Evolutionary conservation across 1,140 invertebrate genomes (phyloP).

Genomic region (Drosophila persimilis): DNA sequence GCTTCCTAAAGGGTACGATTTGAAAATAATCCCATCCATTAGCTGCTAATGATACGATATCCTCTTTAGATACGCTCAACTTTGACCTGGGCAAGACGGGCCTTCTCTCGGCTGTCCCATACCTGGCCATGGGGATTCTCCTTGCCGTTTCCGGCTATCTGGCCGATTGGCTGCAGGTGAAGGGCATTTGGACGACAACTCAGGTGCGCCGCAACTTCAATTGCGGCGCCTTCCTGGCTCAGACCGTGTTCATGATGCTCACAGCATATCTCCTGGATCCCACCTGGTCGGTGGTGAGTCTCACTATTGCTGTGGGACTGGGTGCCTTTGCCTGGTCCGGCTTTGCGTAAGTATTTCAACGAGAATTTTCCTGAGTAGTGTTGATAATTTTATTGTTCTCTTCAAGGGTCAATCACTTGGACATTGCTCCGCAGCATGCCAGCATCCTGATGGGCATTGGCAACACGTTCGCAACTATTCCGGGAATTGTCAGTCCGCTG

Average conservation of each 20-base stretch:
- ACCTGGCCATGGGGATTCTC: slow-evolving; percentile 92
- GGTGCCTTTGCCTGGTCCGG: slow-evolving; percentile 95
- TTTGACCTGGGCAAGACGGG: slow-evolving; percentile 90
- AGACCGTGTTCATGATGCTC: slow-evolving; percentile 93
- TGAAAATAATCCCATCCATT: slow-evolving; percentile 1
- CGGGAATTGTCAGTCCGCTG: slow-evolving; percentile 92
- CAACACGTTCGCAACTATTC: slow-evolving; percentile 94
- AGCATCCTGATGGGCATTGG: slow-evolving; percentile 94
- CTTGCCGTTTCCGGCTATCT: slow-evolving; percentile 91
- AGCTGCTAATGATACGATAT: neutral
- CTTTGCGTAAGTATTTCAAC: slow-evolving; percentile 87
- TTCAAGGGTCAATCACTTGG: slow-evolving; percentile 92
- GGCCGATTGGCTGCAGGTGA: slow-evolving; percentile 89
- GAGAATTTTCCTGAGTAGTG: neutral
- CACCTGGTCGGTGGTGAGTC: slow-evolving; percentile 87
- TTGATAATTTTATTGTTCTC: neutral
- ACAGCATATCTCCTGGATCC: slow-evolving; percentile 88
- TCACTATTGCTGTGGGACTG: slow-evolving; percentile 93
- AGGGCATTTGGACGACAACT: slow-evolving; percentile 88
- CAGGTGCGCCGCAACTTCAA: slow-evolving; percentile 90
- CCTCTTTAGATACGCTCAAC: slow-evolving; percentile 86
- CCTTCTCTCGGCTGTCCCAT: slow-evolving; percentile 92
- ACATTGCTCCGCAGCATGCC: slow-evolving; percentile 92
- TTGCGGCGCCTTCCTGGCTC: slow-evolving; percentile 90
- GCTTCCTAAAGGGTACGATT: slow-evolving; percentile 91